Base-by-base conservation (phyloP, 2,797 vertebrate genomes). In the Bufotes viridis region DNA sequence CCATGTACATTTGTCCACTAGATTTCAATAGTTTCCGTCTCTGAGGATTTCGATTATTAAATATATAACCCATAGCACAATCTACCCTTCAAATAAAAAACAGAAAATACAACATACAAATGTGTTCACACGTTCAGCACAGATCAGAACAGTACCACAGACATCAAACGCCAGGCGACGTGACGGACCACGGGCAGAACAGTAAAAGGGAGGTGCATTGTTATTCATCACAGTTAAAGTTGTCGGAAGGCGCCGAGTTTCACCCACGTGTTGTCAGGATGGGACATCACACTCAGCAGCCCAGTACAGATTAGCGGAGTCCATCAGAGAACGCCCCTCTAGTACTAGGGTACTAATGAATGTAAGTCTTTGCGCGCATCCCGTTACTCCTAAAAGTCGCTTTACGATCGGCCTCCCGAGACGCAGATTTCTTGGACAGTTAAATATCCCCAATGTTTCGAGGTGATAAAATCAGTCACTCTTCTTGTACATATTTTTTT, bases 391-490 rank as follows among this genome's bases (percentile, higher is more conserved):
- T 18, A 15, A 53, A n/a, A 7, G 11, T 72, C 63, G 18, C 60
- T 26, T 60, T 55, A 49, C 51, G 10, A n/a, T 63, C 11, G 12
- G 17, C 29, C 34, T 12, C 55, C 70, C 55, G 22, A 49, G 8
- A 82, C 22, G 75, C 26, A 34, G 81, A 69, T 88, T 57, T 60
- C 53, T 20, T 65, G 70, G 55, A 76, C 49, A 70, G 63, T 70
- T 58, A 60, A 79, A 17, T 65, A 79, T 55, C 63, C 81, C 75
- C 81, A 87, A 90, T 89, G 81, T 84, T 78, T 88, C 55, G 67
- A 91, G 87, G 87, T 80, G 90, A 87, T 75, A 88, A 90, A 83
- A 65, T 55, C 51, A 76, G 82, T 79, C 88, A 15, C 90, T 89
- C 61, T 0, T 60, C 84, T 90, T 92, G 90, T 69, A 92, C 90